Evolutionary conservation across 2,888 invertebrate species (phyloP).

Genomic region (Epinotia nisella): DNA sequence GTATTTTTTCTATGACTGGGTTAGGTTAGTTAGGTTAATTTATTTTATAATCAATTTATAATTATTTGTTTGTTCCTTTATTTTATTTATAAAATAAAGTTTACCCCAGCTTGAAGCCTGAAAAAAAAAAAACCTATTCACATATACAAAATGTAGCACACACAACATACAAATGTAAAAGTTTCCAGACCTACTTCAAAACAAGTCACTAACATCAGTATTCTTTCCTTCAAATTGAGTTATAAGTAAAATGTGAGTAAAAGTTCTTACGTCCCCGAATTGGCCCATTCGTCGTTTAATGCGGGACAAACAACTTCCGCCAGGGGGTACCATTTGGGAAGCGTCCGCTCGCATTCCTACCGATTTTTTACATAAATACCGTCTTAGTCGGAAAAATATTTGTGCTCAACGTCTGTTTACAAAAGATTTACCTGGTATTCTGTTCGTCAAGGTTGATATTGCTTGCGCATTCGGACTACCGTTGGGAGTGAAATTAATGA

Average conservation of each 20-base stretch:
- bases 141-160: too few species aligned
- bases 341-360: constrained; percentile 10
- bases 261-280: constrained; percentile 1
- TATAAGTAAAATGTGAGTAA: constrained; percentile 8
- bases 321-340: background rate
- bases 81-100: too few species aligned
- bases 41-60: too few species aligned
- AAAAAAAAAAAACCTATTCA: too few species aligned
- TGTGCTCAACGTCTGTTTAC: constrained; percentile 10
- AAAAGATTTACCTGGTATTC: background rate
- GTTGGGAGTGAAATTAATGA: too few species aligned
- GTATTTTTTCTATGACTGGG: too few species aligned
- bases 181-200: too few species aligned
- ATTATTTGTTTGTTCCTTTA: too few species aligned
- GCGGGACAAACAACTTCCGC: constrained; percentile 29
- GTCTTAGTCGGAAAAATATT: constrained; percentile 28
- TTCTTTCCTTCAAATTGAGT: background rate
- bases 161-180: too few species aligned
- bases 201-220: background rate
- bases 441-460: background rate
- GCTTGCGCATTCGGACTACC: background rate
- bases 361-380: constrained; percentile 22
- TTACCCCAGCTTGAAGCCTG: too few species aligned
- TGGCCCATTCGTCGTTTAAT: constrained; percentile 13
- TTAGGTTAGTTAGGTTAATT: too few species aligned